Percentiles rank a stretch among this genome's conserved stretches.
Conservation (phyloP, 2,113 vertebrate genomes). For the Picathartes gymnocephalus region DNA sequence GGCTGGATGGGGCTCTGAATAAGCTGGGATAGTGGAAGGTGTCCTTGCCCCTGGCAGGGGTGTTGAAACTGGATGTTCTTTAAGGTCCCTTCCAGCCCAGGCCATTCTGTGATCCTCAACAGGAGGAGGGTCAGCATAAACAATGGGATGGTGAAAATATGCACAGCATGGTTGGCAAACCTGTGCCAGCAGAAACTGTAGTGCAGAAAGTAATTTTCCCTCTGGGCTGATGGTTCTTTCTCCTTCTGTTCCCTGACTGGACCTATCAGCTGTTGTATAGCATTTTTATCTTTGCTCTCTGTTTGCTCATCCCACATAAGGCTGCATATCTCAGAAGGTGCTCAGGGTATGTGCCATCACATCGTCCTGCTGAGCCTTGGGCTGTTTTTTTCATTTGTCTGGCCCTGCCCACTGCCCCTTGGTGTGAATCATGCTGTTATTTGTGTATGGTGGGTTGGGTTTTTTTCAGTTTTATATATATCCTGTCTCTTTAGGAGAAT, state of each 20-base stretch:
- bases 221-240: neutral
- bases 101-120: neutral
- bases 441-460: neutral
- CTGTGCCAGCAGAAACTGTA: neutral
- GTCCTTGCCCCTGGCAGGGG: neutral
- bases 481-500: neutral
- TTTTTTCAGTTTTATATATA: neutral
- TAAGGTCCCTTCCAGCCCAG: neutral
- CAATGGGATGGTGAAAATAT: neutral
- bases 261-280: neutral
- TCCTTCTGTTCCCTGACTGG: neutral
- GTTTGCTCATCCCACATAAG: fast-evolving
- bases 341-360: neutral
- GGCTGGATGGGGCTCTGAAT: fast-evolving
- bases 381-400: neutral
- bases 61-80: fast-evolving
- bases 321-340: neutral
- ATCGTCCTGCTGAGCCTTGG: neutral
- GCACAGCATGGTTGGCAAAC: neutral
- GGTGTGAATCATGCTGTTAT: slow-evolving; percentile 38
- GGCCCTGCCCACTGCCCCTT: slow-evolving; percentile 26
- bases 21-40: neutral
- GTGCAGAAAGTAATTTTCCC: neutral
- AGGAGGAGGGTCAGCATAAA: neutral
- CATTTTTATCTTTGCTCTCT: neutral